phyloP scores from a whole-genome alignment of 1,140 invertebrate species.

The Lepidotrigona ventralis region DNA sequence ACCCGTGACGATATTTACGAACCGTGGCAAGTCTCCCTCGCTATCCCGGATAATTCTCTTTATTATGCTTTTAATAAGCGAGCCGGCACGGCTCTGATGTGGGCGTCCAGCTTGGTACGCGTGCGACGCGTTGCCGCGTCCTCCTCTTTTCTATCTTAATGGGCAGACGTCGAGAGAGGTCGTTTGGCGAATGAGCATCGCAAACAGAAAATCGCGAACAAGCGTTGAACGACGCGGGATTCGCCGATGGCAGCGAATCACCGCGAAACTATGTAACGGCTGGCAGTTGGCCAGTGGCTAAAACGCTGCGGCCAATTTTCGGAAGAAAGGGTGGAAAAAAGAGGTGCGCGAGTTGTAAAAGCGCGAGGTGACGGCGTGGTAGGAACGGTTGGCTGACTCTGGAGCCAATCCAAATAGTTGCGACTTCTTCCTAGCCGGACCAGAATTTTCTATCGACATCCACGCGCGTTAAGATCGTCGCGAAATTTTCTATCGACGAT shows the following conservation, averaged over 20 bases:
- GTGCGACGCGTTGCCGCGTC: background rate
- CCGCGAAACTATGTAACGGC: slow-evolving; percentile 22
- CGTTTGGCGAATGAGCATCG: slow-evolving; percentile 8
- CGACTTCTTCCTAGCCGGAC: slow-evolving; percentile 15
- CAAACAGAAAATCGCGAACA: background rate
- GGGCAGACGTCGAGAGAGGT: background rate
- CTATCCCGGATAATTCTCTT: slow-evolving; percentile 53
- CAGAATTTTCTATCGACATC: slow-evolving; percentile 31
- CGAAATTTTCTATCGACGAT: background rate
- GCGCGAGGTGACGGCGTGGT: slow-evolving; percentile 24
- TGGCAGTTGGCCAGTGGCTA: slow-evolving; percentile 67
- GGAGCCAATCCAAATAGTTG: slow-evolving; percentile 69
- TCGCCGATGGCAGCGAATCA: too few species aligned
- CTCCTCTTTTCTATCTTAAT: slow-evolving; percentile 23
- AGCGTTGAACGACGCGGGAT: slow-evolving; percentile 38
- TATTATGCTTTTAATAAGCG: slow-evolving; percentile 60
- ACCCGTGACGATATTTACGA: too few species aligned
- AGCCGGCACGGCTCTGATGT: slow-evolving; percentile 12
- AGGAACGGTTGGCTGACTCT: slow-evolving; percentile 66
- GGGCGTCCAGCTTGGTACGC: slow-evolving; percentile 30
- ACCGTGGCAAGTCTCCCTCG: background rate
- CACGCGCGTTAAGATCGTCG: background rate
- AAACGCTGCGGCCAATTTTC: slow-evolving; percentile 61
- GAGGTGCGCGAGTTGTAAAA: slow-evolving; percentile 18
- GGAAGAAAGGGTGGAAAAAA: slow-evolving; percentile 32